A percentile compares a stretch with the other conserved stretches of the same genome.
Conservation (phyloP, 2,888 invertebrate genomes). For the Onchidella celtica region DNA sequence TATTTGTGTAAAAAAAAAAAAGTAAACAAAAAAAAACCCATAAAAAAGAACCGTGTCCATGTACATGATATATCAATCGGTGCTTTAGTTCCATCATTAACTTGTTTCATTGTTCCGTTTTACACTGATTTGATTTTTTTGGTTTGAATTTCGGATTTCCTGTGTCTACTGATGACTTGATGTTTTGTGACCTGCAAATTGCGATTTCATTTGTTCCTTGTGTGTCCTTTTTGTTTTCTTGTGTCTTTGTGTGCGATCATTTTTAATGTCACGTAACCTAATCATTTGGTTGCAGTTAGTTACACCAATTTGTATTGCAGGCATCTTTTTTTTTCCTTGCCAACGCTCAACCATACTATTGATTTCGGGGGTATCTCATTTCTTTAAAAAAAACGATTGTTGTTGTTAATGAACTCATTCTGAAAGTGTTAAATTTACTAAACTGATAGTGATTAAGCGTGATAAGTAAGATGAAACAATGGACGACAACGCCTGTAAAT, state of each 20-base stretch:
- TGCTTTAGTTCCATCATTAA: neutral
- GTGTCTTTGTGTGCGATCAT: neutral
- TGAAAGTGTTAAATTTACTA: too few species aligned
- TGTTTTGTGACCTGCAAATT: neutral
- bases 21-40: too few species aligned
- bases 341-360: too few species aligned
- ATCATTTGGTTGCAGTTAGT: neutral
- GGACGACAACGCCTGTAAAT: too few species aligned
- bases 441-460: too few species aligned
- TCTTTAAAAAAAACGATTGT: too few species aligned
- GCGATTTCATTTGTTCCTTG: neutral
- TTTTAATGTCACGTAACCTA: neutral
- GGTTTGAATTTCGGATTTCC: neutral
- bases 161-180: neutral
- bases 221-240: neutral
- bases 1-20: neutral
- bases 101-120: neutral
- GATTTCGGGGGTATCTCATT: too few species aligned
- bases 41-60: too few species aligned
- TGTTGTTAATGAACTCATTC: too few species aligned
- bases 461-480: too few species aligned
- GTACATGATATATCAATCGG: neutral
- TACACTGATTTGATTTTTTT: neutral
- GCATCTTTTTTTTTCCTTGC: too few species aligned
- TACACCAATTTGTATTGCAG: neutral